A percentile compares a stretch with the other conserved stretches of the same genome.
Conservation (phyloP, 2,888 invertebrate genomes). For the Lepetodrilus schrolli region DNA sequence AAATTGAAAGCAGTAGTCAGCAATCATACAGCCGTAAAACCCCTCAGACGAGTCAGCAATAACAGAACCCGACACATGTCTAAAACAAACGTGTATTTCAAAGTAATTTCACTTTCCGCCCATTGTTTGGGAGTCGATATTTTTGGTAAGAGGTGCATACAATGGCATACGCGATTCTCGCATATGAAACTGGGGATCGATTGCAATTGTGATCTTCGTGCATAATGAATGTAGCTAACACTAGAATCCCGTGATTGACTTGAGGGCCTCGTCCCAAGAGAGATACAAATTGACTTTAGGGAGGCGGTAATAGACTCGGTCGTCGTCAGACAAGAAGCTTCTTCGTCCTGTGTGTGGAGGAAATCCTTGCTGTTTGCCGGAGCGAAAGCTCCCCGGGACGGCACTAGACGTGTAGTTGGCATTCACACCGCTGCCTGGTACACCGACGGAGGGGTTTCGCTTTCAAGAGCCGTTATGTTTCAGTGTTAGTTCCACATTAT, state of each 20-base stretch:
- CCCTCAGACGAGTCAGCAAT: too few species aligned
- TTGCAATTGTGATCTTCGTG: slow-evolving; percentile 11
- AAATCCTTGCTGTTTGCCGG: background rate
- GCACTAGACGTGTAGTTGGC: background rate
- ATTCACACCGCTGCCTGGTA: background rate
- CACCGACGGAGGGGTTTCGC: too few species aligned
- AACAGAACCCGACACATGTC: too few species aligned
- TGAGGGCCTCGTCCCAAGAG: background rate
- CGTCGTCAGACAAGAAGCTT: background rate
- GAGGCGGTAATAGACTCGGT: background rate
- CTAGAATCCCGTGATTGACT: background rate
- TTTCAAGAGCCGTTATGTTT: too few species aligned
- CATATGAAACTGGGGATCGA: background rate
- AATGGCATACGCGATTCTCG: background rate
- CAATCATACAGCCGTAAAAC: too few species aligned
- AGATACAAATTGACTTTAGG: slow-evolving; percentile 5
- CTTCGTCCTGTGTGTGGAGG: background rate
- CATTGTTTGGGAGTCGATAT: background rate
- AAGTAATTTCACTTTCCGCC: too few species aligned
- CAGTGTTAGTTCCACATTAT: too few species aligned
- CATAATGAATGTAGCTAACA: slow-evolving; percentile 7
- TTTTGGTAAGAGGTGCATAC: background rate
- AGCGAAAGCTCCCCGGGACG: background rate
- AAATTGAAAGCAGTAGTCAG: too few species aligned
- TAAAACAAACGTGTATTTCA: too few species aligned